Evolutionary conservation across 1,140 invertebrate genomes (phyloP), one percentile per base, ranked within the genome.

Genomic region (Scaptomyza hsui): DNA sequence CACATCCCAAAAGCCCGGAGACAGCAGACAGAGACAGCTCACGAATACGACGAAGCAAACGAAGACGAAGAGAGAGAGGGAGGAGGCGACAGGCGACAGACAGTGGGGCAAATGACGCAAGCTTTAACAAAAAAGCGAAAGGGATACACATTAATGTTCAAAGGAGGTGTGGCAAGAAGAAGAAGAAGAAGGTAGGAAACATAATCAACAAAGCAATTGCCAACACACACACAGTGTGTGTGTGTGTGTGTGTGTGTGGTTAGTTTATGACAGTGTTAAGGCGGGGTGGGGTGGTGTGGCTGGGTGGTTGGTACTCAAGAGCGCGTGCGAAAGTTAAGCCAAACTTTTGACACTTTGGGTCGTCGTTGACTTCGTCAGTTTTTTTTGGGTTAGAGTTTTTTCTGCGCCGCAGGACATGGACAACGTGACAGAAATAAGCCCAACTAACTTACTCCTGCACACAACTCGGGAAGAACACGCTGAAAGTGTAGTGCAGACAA

Each of bases 331-430:
- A 77, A 85, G 82, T 81, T 85, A 70, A 75, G 64, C 49, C 82
- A 68, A 78, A 86, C 82, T 88, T 86, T 81, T 81, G 77, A 88
- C 81, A 86, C 81, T 78, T 70, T 37, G 61, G 61, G 18, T 41
- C 61, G 53, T 6, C 61, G 51, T 45, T 42, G 63, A 60, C 52
- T 19, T 15, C 18, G 26, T 29, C 21, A 29, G 39, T 57, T 53
- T 4, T n/a, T 12, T 56, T 65, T n/a, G 61, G 60, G 60, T 45
- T 55, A 45, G 5, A 24, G 44, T 63, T 26, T 51, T n/a, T 29
- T 29, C 9, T 29, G 26, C 26, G 42, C 62, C 62, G 48, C 41
- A 47, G 32, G 39, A 32, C 21, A 47, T 24, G 16, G 57, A 41
- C 47, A 48, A 68, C 48, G 64, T 68, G 48, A 68, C 64, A 67